Percentiles rank a stretch among this genome's conserved stretches.
Evolutionary conservation across 2,888 invertebrate species (phyloP).

Genomic region (Timandra comae): DNA sequence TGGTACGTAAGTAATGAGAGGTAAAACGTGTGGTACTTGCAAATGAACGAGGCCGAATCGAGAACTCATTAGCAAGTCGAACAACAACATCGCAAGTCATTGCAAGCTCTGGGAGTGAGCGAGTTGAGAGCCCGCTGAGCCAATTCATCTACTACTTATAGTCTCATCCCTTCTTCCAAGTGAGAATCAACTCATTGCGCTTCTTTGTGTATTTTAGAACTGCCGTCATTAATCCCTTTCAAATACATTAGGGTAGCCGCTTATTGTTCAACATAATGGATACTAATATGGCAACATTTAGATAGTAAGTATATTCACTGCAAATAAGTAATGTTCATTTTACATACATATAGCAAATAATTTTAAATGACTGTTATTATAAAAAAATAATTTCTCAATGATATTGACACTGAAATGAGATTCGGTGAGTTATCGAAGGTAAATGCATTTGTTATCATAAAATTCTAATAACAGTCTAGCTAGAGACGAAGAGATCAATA

Average conservation of each 20-base stretch:
- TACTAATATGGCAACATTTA: too few relatives aligned
- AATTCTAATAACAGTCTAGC: too few relatives aligned
- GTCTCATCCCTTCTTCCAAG: slow-evolving; percentile 28
- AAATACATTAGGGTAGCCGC: slow-evolving; percentile 21
- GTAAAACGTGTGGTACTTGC: slow-evolving; percentile 45
- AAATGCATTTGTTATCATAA: too few relatives aligned
- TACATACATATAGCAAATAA: too few relatives aligned
- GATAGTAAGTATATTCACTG: too few relatives aligned
- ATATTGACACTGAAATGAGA: too few relatives aligned
- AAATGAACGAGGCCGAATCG: slow-evolving; percentile 47
- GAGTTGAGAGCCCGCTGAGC: slow-evolving; percentile 21
- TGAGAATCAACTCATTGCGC: slow-evolving; percentile 40
- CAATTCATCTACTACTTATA: slow-evolving; percentile 32
- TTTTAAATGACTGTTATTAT: too few relatives aligned
- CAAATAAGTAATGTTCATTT: too few relatives aligned
- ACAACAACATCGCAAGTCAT: slow-evolving; percentile 62
- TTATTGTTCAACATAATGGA: too few relatives aligned
- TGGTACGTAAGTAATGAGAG: slow-evolving; percentile 43
- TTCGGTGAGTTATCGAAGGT: too few relatives aligned
- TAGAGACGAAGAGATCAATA: too few relatives aligned
- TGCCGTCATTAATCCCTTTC: slow-evolving; percentile 39
- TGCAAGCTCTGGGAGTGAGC: slow-evolving; percentile 23
- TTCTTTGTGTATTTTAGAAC: slow-evolving; percentile 40
- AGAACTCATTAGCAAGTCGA: slow-evolving; percentile 66
- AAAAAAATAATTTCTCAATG: too few relatives aligned